These are phyloP conservation scores for Pseudachorutes palmiensis DNA, from an alignment of 1,140 invertebrate genomes.

Conservation along the genomic window DNA sequence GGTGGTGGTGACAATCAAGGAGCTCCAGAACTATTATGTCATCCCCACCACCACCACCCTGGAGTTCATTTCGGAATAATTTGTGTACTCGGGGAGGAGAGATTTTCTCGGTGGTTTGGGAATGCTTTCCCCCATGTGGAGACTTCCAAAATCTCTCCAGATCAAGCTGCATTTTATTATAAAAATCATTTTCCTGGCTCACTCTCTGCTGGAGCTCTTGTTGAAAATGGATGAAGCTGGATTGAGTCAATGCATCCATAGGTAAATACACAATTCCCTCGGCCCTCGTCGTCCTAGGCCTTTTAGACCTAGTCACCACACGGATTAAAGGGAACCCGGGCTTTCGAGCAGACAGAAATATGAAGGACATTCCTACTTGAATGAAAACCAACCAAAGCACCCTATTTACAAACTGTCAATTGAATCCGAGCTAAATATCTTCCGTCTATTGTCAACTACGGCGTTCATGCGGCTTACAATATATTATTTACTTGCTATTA, in stretches of 20 bases:
- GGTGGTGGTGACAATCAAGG: background rate
- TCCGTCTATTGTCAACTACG: no score
- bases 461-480: background rate
- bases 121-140: no score
- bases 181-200: background rate
- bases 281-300: no score
- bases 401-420: background rate
- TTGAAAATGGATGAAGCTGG: background rate
- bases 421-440: background rate
- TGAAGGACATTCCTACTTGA: background rate
- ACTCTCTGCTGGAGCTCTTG: constrained; percentile 11
- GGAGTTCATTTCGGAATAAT: background rate
- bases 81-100: background rate
- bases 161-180: background rate
- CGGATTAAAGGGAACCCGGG: background rate
- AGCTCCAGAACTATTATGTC: background rate
- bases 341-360: no score
- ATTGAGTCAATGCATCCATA: background rate
- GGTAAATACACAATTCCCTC: background rate
- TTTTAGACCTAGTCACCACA: no score
- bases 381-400: background rate
- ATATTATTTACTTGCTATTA: background rate
- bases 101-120: no score
- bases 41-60: background rate
- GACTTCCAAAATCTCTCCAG: no score